A percentile compares a stretch with the other conserved stretches of the same genome.
Evolutionary conservation across 1,140 invertebrate genomes (phyloP).

Genomic region (Portunus trituberculatus): DNA sequence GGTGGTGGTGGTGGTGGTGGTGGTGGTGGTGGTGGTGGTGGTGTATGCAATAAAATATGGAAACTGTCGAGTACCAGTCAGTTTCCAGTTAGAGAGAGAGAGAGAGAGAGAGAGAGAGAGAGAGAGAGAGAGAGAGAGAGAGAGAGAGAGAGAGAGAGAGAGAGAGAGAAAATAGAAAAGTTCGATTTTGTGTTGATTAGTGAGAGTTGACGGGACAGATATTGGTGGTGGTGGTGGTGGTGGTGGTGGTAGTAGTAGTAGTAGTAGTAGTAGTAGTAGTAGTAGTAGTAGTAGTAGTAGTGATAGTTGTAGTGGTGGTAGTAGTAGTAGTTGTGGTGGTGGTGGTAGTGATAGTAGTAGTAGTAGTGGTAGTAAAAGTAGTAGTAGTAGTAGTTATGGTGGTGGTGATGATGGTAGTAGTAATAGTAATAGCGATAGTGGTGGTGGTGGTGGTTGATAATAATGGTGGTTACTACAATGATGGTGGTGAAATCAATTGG

Average conservation of each 20-base stretch:
- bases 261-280: slow-evolving; percentile 22
- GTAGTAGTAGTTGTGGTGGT: background rate
- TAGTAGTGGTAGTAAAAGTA: background rate
- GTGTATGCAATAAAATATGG: slow-evolving; percentile 14
- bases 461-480: no score
- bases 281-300: slow-evolving; percentile 22
- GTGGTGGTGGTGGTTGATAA: no score
- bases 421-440: background rate
- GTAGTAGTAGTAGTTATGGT: background rate
- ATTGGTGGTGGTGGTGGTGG: background rate
- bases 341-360: background rate
- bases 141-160: background rate
- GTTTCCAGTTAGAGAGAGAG: background rate
- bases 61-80: background rate
- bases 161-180: background rate
- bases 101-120: background rate
- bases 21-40: background rate
- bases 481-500: no score
- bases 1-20: no score
- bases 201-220: background rate
- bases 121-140: background rate
- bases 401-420: background rate
- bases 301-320: background rate
- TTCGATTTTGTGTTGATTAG: background rate
- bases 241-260: background rate